Evolutionary conservation across 2,113 vertebrate genomes (phyloP).

Genomic region (Thamnophis sirtalis): DNA sequence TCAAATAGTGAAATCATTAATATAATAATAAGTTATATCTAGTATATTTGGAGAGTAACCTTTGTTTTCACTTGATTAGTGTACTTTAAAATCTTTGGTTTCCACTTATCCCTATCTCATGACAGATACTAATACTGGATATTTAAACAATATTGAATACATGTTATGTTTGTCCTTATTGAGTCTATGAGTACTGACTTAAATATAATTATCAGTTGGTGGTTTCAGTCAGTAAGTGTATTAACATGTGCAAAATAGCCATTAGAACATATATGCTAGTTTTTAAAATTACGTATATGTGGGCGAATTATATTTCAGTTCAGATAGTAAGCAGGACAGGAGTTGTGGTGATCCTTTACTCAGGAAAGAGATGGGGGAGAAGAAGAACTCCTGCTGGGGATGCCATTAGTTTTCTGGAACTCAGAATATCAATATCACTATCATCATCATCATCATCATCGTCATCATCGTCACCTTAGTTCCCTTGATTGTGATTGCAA

Average conservation of each 20-base stretch:
- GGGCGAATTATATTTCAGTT: not conserved
- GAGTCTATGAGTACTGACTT: not conserved
- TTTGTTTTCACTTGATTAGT: not conserved
- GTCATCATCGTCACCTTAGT: no score
- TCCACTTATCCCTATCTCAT: not conserved
- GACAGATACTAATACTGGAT: not conserved
- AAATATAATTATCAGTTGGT: not conserved
- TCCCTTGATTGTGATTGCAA: not conserved
- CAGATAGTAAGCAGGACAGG: not conserved
- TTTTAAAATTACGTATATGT: not conserved
- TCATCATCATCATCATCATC: not conserved
- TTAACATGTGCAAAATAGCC: not conserved
- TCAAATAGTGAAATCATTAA: not conserved
- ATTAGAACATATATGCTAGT: not conserved
- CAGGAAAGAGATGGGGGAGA: not conserved
- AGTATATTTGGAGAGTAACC: not conserved
- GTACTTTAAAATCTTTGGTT: not conserved
- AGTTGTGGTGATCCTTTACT: not conserved
- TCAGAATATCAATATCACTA: not conserved
- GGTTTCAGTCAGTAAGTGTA: not conserved
- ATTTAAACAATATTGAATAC: not conserved
- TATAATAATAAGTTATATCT: not conserved
- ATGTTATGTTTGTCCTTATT: not conserved
- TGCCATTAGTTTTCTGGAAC: not conserved
- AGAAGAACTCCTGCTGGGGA: not conserved